Conservation (phyloP, 2,113 vertebrate species). For the Mustelus asterias region DNA sequence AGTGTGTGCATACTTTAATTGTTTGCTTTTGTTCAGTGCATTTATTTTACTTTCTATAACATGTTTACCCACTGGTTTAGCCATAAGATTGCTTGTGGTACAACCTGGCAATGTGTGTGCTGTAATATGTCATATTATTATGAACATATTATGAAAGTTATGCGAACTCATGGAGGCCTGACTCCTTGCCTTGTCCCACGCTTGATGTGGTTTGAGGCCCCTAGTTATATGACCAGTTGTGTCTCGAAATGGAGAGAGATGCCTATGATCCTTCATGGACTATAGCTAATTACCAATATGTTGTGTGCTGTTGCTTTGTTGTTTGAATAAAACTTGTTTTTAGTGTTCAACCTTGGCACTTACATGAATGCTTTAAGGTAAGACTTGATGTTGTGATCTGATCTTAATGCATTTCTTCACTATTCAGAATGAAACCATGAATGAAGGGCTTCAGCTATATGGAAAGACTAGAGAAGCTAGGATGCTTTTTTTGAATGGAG, state of each 20-base stretch:
- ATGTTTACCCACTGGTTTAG: too few species aligned
- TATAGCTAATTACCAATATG: not conserved
- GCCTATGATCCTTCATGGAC: too few species aligned
- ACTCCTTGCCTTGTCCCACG: too few species aligned
- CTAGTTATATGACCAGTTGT: too few species aligned
- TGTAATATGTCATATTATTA: too few species aligned
- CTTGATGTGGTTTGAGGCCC: too few species aligned
- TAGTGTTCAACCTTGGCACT: not conserved
- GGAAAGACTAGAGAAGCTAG: not conserved
- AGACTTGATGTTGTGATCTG: not conserved
- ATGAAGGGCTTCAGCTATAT: not conserved
- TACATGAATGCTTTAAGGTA: not conserved
- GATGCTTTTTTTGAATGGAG: not conserved
- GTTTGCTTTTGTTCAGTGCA: not conserved
- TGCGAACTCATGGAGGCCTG: too few species aligned
- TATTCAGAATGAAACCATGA: not conserved
- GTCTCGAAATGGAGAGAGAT: too few species aligned
- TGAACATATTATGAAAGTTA: too few species aligned
- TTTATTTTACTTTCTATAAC: not conserved
- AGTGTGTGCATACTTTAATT: not conserved
- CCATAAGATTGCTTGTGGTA: not conserved
- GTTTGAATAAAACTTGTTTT: not conserved
- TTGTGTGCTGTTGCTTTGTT: not conserved
- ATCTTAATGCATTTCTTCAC: not conserved
- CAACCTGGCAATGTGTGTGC: not conserved